Percentiles rank a stretch among this genome's conserved stretches.
Evolutionary conservation across 2,113 vertebrate species (phyloP).

Genomic region (Peucedramus taeniatus): DNA sequence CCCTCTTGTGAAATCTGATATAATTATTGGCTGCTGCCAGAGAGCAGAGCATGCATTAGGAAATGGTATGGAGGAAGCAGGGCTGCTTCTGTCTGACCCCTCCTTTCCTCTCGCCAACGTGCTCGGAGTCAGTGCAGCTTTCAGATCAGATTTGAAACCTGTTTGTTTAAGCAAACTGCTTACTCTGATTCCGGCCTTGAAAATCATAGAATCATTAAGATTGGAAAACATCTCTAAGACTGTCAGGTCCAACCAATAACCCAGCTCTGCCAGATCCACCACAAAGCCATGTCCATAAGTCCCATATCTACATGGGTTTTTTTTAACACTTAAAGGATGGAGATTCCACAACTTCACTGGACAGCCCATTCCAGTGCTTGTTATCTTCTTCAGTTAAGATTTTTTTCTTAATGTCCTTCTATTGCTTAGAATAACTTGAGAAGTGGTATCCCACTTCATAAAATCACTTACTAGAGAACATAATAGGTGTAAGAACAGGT

Average conservation of each 20-base stretch:
- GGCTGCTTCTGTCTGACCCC: not conserved
- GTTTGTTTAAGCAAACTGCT: not conserved
- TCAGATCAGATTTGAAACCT: not conserved
- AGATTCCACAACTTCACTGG: not conserved
- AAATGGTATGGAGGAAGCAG: not conserved
- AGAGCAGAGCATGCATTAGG: not conserved
- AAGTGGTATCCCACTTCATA: not conserved
- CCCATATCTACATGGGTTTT: not conserved
- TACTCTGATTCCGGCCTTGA: not conserved
- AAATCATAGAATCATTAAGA: not conserved
- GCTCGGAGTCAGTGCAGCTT: not conserved
- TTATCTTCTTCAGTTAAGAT: not conserved
- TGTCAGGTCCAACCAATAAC: accelerated
- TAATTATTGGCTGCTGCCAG: not conserved
- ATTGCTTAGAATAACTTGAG: not conserved
- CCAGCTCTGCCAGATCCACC: not conserved
- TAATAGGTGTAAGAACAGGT: not conserved
- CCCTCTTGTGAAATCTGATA: accelerated
- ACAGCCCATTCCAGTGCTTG: not conserved
- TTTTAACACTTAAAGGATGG: not conserved
- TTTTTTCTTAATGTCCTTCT: not conserved
- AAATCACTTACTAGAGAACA: not conserved
- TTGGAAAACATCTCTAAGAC: not conserved
- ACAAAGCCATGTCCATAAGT: not conserved
- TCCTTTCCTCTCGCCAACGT: accelerated